Percentiles rank a stretch among this genome's conserved stretches.
phyloP scores from a whole-genome alignment of 2,113 vertebrate species.

The Eudyptes chrysolophus region DNA sequence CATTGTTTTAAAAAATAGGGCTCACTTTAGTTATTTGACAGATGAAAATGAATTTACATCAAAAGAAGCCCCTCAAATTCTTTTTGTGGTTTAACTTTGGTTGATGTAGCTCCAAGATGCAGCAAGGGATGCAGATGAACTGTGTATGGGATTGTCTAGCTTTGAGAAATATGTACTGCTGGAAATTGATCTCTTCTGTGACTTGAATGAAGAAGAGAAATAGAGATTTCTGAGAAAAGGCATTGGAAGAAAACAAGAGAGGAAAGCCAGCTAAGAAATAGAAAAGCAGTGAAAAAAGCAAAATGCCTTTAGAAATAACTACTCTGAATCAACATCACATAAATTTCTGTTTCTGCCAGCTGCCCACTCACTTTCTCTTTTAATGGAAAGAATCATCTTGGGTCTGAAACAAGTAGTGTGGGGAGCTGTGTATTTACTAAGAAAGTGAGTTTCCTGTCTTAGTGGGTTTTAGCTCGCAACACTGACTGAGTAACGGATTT shows the following conservation, averaged over 20 bases:
- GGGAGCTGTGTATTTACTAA: neutral
- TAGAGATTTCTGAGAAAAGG: neutral
- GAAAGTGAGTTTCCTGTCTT: constrained; percentile 1
- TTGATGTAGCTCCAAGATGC: neutral
- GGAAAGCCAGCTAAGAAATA: neutral
- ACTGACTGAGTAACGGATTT: neutral
- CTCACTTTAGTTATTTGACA: neutral
- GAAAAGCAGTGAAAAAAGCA: neutral
- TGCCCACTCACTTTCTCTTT: constrained; percentile 53
- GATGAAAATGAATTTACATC: neutral
- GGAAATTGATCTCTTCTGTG: neutral
- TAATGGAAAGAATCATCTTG: constrained; percentile 29
- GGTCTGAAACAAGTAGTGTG: neutral
- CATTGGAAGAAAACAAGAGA: neutral
- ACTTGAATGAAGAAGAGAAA: neutral
- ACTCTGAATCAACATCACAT: constrained; percentile 37
- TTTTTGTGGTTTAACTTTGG: neutral
- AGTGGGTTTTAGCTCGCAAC: neutral
- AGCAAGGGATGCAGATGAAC: neutral
- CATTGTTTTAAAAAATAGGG: neutral
- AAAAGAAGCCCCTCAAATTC: neutral
- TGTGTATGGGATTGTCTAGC: neutral
- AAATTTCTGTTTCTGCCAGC: constrained; percentile 31
- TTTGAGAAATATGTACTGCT: neutral
- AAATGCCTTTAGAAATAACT: constrained; percentile 25